A percentile compares a stretch with the other conserved stretches of the same genome.
Conservation (phyloP, 2,797 vertebrate species). For the Sylvilagus floridanus region DNA sequence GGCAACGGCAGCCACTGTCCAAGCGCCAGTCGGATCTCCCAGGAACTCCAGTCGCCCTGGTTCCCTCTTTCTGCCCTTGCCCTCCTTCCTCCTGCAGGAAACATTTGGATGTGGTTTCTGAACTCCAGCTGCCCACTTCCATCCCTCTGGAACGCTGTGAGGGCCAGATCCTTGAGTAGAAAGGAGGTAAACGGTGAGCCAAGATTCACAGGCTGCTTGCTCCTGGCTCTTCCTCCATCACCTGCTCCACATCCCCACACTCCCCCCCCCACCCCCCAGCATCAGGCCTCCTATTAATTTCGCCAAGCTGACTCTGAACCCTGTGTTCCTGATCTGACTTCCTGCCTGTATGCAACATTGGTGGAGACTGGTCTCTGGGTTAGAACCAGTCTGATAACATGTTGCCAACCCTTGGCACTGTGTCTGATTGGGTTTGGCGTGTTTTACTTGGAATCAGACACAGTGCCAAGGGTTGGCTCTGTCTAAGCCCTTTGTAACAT, state of each 20-base stretch:
- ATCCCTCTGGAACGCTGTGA: conserved; percentile 14
- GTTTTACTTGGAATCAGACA: neutral
- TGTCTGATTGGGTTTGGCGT: neutral
- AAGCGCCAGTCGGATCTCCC: neutral
- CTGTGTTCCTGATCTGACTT: neutral
- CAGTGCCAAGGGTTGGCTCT: too few species aligned
- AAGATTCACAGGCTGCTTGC: neutral
- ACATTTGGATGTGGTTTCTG: conserved; percentile 21
- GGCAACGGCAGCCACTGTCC: neutral
- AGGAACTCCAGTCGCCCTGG: neutral
- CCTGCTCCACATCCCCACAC: too few species aligned
- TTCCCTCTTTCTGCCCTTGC: neutral
- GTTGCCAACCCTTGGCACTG: neutral
- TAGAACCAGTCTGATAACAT: neutral
- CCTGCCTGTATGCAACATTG: neutral
- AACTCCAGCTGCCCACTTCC: neutral
- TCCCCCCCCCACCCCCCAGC: neutral
- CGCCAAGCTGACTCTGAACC: neutral
- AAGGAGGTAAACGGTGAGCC: neutral
- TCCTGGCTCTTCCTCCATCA: too few species aligned
- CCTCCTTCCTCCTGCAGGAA: conserved; percentile 6
- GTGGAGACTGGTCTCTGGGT: neutral
- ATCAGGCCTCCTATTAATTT: neutral
- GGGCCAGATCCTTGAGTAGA: neutral
- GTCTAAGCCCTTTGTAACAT: neutral